A percentile compares a stretch with the other conserved stretches of the same genome.
phyloP scores from a whole-genome alignment of 1,140 invertebrate species.

The Drosophila murphyi region DNA sequence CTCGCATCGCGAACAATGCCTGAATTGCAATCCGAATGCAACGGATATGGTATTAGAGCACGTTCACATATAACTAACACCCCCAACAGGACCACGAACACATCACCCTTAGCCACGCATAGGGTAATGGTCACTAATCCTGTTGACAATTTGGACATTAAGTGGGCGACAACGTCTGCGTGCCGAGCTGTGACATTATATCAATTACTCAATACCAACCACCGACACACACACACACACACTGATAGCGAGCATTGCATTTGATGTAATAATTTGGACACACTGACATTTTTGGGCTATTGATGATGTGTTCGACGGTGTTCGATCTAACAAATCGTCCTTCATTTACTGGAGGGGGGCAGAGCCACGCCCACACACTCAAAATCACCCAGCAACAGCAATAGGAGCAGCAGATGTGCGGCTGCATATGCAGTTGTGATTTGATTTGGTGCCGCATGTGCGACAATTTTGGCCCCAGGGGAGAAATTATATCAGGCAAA shows the following conservation, averaged over 20 bases:
- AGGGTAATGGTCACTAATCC: conserved; percentile 48
- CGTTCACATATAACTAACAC: conserved; percentile 22
- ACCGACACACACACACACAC: neutral
- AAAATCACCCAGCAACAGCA: conserved; percentile 12
- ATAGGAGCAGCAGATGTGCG: conserved; percentile 4
- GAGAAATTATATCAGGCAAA: conserved; percentile 46
- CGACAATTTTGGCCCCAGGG: conserved; percentile 52
- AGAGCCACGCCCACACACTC: conserved; percentile 46
- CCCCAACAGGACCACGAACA: conserved; percentile 4
- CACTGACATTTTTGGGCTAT: conserved; percentile 65
- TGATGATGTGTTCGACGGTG: conserved; percentile 52
- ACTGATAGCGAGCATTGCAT: conserved; percentile 76
- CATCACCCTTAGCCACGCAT: neutral
- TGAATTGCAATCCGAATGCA: conserved; percentile 15
- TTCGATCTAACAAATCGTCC: conserved; percentile 38
- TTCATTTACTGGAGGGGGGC: conserved; percentile 1
- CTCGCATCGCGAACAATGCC: conserved; percentile 8
- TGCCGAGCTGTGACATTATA: conserved; percentile 63
- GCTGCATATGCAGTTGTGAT: conserved; percentile 63
- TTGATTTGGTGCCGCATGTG: conserved; percentile 73
- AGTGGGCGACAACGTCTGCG: conserved; percentile 60
- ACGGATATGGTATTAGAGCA: conserved; percentile 61
- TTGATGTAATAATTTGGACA: conserved; percentile 80
- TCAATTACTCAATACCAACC: conserved; percentile 74
- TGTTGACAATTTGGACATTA: conserved; percentile 76